Conservation (phyloP, 1,140 invertebrate species). For the Euura saliciscinereae region DNA sequence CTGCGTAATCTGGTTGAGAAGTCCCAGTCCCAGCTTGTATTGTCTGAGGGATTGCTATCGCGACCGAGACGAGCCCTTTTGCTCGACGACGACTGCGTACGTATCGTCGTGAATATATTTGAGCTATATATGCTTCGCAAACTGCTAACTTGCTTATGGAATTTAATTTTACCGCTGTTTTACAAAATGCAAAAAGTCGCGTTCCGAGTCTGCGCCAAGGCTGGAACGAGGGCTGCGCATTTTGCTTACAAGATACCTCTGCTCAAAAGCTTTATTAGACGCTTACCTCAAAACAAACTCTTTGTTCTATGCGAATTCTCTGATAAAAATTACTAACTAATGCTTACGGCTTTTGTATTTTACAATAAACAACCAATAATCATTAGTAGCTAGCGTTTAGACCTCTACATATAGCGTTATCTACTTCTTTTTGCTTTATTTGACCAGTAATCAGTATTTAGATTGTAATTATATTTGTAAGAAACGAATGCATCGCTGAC, state of each 20-base stretch:
- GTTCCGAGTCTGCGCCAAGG: neutral
- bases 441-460: no score
- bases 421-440: neutral
- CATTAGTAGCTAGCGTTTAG: neutral
- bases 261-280: neutral
- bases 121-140: neutral
- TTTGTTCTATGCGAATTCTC: neutral
- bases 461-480: no score
- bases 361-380: neutral
- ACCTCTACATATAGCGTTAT: neutral
- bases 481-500: no score
- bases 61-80: conserved; percentile 53
- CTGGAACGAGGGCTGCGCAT: neutral
- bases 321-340: neutral
- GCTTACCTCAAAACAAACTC: neutral
- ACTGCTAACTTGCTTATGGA: conserved; percentile 30
- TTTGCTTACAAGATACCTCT: neutral
- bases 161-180: conserved; percentile 9
- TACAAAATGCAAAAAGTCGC: neutral
- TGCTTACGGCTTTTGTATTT: neutral
- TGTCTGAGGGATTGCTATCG: conserved; percentile 63
- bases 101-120: conserved; percentile 38
- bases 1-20: conserved; percentile 64
- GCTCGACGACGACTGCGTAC: conserved; percentile 57
- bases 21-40: conserved; percentile 61